Evolutionary conservation across 2,797 vertebrate species (phyloP), one percentile per base, ranked within the genome.

Genomic region (Antennarius maculatus): DNA sequence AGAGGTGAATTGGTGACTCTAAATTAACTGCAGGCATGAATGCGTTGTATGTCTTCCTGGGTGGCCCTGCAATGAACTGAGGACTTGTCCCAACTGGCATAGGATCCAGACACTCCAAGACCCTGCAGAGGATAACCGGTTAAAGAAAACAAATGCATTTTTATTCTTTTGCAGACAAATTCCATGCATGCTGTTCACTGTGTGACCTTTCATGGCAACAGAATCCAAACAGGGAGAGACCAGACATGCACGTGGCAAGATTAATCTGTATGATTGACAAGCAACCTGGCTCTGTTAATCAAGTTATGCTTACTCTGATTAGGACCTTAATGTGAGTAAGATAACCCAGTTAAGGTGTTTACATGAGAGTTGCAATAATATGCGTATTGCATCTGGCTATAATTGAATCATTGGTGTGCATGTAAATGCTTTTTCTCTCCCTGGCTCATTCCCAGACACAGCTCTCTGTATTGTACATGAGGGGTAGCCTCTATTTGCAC

Each of bases 281-380:
- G 88, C 77, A 82, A 73, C 71, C 61, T 54, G 61, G 82, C 82
- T 77, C 75, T 74, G 78, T 86, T 89, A 90, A 91, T 91, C 78
- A 76, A 84, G 86, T 91, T 89, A 85, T 78, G 79, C 84, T 89
- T 76, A 84, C 78, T 87, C 66, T 82, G 86, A 89, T 88, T 87
- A 86, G 67, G 66, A 59, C 68, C 61, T 74, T 89, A 89, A 89
- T 89, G 82, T 65, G 84, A 88, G 79, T 80, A 88, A 89, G 85
- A 88, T 86, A 90, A 90, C 86, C 85, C 59, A 67, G 86, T 90
- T 89, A 90, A 81, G 83, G 85, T 91, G 88, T 91, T 90, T 88
- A 89, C 88, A 90, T 64, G 74, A 83, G 82, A 84, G 84, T 86
- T 84, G 86, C 89, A 88, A 87, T 91, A 87, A 90, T 89, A 84